phyloP scores from a whole-genome alignment of 1,140 invertebrate species.

The Drosophila lacertosa region DNA sequence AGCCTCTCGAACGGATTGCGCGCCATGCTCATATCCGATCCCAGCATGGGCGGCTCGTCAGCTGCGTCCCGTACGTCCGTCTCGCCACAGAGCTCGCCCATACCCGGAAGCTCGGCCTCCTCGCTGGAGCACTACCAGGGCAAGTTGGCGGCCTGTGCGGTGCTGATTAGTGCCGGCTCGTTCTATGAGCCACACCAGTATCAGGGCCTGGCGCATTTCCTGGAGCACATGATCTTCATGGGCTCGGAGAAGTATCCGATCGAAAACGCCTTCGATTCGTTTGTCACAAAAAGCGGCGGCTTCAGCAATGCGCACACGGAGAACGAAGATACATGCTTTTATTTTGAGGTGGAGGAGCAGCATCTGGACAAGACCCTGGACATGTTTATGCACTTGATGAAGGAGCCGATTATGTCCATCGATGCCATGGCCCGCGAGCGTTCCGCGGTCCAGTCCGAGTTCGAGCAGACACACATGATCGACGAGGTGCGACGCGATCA shows the following conservation, averaged over 20 bases:
- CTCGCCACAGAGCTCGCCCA: neutral
- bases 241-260: conserved; percentile 93
- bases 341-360: conserved; percentile 93
- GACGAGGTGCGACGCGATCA: conserved; percentile 86
- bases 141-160: conserved; percentile 88
- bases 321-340: conserved; percentile 93
- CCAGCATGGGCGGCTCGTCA: neutral
- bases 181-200: conserved; percentile 89
- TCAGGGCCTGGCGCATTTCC: conserved; percentile 95
- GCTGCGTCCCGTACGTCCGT: neutral
- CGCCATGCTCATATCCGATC: conserved; percentile 58
- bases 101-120: neutral
- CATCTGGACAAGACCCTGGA: conserved; percentile 90
- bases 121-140: conserved; percentile 58
- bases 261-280: conserved; percentile 94
- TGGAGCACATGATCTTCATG: conserved; percentile 98
- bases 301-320: conserved; percentile 93
- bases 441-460: conserved; percentile 93
- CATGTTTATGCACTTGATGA: conserved; percentile 96
- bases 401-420: conserved; percentile 92
- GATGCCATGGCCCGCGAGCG: conserved; percentile 94
- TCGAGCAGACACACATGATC: conserved; percentile 62
- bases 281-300: conserved; percentile 91
- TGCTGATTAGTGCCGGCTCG: conserved; percentile 89
- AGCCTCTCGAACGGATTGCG: conserved; percentile 50